Base-by-base conservation (phyloP, 1,140 invertebrate species). In the Conus betulinus region DNA sequence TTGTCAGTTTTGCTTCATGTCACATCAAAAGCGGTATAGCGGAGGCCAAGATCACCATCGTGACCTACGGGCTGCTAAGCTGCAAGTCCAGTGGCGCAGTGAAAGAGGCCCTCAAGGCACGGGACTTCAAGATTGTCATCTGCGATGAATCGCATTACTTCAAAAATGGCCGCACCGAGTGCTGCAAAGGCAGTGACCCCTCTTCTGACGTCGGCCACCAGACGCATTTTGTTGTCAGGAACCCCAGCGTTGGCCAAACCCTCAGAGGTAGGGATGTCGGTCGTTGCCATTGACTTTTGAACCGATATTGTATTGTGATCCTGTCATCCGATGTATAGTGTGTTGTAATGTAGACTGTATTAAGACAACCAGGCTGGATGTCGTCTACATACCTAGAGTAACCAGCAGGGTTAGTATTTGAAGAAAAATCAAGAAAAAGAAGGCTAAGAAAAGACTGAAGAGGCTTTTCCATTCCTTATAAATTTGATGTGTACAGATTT, bases 181-280 rank as follows among this genome's bases (percentile, higher is more conserved):
- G 98, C 92, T 97, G 97, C 3, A 96, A 97, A 93, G 96, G 96
- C 97, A 57, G 96, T 97, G 1, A 93, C 96, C 53, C 94, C 96
- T n/a, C 93, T 99, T 27, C 95, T 94, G 15, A 92, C 95, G 88
- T 95, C 95, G 79, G 96, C 97, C 0, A 96, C 96, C 84, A 96
- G 98, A 27, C 96, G 98, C 0, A 96, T 99, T 82, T 95, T 99
- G 20, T 95, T 99, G 20, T 97, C 97, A 91, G 99, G 99, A 60
- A 99, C 99, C 1, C 99, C 99, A 0, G 99, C 98, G 0, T 95
- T 99, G 2, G 98, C 98, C 23, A 96, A 98, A 78, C 99, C 99
- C 0, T 96, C 93, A 0, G 99, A 99, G 96, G 96, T 99, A 88
- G 89, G 51, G 7, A 51, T 90, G 91, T 20, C 39, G 3, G 39